Conservation (phyloP, 2,888 invertebrate species). For the Heteromyza rotundicornis region DNA sequence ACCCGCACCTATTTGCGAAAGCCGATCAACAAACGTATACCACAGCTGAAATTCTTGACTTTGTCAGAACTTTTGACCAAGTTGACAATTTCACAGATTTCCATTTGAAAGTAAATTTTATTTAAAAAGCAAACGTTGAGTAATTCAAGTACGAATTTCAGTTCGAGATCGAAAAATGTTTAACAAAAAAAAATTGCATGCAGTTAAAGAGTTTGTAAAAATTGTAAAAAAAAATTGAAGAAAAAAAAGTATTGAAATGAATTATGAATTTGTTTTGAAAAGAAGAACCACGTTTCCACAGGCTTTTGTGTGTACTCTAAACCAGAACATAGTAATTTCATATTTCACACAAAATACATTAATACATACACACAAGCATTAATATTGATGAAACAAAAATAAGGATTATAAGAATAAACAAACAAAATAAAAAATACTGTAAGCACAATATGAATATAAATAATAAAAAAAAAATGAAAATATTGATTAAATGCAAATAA, state of each 20-base stretch:
- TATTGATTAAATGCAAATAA: slow-evolving; percentile 11
- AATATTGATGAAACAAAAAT: too few relatives aligned
- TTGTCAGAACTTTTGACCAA: slow-evolving; percentile 5
- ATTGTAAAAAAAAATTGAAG: neutral
- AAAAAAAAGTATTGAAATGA: neutral
- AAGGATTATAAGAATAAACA: neutral
- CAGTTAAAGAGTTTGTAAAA: slow-evolving; percentile 2
- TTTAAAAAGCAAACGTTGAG: neutral
- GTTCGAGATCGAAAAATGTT: neutral
- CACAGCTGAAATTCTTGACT: slow-evolving; percentile 9
- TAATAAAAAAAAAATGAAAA: slow-evolving; percentile 8
- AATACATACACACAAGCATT: too few relatives aligned
- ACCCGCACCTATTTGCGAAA: too few relatives aligned
- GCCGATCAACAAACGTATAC: too few relatives aligned
- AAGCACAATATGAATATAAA: neutral
- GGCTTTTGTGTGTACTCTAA: neutral
- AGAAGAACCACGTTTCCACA: too few relatives aligned
- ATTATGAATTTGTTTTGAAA: neutral
- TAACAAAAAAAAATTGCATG: neutral
- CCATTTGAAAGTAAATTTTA: neutral
- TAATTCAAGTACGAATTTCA: neutral
- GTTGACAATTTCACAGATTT: slow-evolving; percentile 11
- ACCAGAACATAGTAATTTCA: neutral
- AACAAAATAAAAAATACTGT: neutral
- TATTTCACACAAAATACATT: neutral